Evolutionary conservation across 2,113 vertebrate species (phyloP).

Genomic region (Proterorhinus semilunaris): DNA sequence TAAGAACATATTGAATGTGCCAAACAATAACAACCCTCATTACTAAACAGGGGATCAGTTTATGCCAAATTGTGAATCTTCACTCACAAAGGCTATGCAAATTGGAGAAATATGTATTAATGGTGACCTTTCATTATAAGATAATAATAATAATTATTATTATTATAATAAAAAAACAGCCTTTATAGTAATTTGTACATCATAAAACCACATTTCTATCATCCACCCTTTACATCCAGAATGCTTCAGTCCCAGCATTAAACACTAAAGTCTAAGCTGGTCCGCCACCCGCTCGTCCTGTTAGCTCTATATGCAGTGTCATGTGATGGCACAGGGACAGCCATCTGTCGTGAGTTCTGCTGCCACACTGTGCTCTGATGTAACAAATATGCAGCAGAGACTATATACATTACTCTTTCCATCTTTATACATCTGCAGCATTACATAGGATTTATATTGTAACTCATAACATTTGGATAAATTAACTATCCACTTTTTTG

Average conservation of each 20-base stretch:
- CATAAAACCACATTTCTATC: not conserved
- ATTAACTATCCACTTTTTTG: slow-evolving; percentile 37
- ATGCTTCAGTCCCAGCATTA: slow-evolving; percentile 23
- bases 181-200: not conserved
- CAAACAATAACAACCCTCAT: too few species aligned
- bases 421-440: not conserved
- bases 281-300: slow-evolving; percentile 19
- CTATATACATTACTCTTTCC: slow-evolving; percentile 6
- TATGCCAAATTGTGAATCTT: too few species aligned
- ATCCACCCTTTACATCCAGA: not conserved
- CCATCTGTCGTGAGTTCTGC: slow-evolving; percentile 41
- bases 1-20: slow-evolving; percentile 66
- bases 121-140: not conserved
- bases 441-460: not conserved
- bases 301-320: slow-evolving; percentile 28
- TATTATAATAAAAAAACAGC: too few species aligned
- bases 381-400: slow-evolving; percentile 26
- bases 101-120: too few species aligned
- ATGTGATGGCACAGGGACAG: slow-evolving; percentile 28
- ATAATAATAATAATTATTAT: too few species aligned
- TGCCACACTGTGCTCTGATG: slow-evolving; percentile 21
- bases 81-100: too few species aligned
- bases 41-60: too few species aligned
- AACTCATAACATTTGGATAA: slow-evolving; percentile 25
- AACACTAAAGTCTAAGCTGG: slow-evolving; percentile 21